phyloP scores from a whole-genome alignment of 2,797 vertebrate genomes.

The Benthosema pterotum region DNA sequence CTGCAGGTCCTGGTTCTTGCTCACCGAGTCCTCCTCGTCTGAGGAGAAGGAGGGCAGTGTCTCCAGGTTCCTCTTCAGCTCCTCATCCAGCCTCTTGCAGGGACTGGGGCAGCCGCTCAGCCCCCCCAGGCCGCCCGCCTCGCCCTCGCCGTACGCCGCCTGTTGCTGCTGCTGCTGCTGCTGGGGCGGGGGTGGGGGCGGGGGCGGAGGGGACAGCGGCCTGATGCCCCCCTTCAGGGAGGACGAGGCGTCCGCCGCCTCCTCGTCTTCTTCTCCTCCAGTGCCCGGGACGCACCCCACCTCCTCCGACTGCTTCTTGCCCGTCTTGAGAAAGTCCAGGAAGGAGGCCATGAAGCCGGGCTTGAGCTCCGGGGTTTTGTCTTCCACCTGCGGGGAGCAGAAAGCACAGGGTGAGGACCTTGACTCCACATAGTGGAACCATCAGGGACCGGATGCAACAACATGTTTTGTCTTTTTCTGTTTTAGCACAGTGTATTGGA shows the following conservation, averaged over 20 bases:
- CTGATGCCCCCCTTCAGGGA: constrained; percentile 71
- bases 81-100: constrained; percentile 90
- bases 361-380: constrained; percentile 88
- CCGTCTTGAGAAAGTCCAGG: constrained; percentile 90
- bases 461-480: no score
- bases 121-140: constrained; percentile 77
- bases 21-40: constrained; percentile 91
- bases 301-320: constrained; percentile 79
- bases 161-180: constrained; percentile 27
- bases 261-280: constrained; percentile 37
- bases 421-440: no score
- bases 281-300: constrained; percentile 39
- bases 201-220: constrained; percentile 65
- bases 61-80: constrained; percentile 91
- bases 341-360: constrained; percentile 93
- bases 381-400: constrained; percentile 80
- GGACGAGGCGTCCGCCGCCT: constrained; percentile 58
- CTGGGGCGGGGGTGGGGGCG: constrained; percentile 56
- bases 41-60: constrained; percentile 92
- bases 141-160: constrained; percentile 55
- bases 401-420: constrained; percentile 6
- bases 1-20: constrained; percentile 94
- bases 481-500: no score
- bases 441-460: no score
- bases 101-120: constrained; percentile 86